phyloP scores from a whole-genome alignment of 2,113 vertebrate genomes.

The Gambusia affinis region DNA sequence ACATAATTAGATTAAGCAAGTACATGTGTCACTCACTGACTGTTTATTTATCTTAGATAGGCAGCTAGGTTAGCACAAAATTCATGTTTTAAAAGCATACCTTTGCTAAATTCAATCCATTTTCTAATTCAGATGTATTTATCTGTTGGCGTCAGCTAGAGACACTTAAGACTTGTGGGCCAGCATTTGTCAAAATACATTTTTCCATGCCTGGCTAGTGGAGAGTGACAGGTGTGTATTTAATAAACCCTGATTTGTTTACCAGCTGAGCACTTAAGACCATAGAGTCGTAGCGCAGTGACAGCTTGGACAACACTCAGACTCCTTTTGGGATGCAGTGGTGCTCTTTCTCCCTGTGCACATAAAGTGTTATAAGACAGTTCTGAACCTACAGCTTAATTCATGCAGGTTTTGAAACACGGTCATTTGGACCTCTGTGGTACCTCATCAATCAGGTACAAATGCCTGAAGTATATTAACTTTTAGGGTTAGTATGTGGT shows the following conservation, averaged over 20 bases:
- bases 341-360: constrained; percentile 31
- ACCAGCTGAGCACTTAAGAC: constrained; percentile 77
- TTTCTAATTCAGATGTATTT: constrained; percentile 82
- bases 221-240: constrained; percentile 83
- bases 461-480: constrained; percentile 15
- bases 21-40: constrained; percentile 84
- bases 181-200: constrained; percentile 92
- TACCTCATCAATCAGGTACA: constrained; percentile 13
- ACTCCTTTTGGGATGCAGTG: constrained; percentile 59
- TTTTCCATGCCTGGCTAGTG: constrained; percentile 77
- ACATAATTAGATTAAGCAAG: constrained; percentile 86
- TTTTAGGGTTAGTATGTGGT: neutral
- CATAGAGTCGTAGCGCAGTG: constrained; percentile 42
- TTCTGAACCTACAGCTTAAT: constrained; percentile 45
- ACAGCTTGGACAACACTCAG: constrained; percentile 63
- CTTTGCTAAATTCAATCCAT: constrained; percentile 79
- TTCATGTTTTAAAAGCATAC: constrained; percentile 80
- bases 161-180: constrained; percentile 81
- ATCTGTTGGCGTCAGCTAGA: constrained; percentile 83
- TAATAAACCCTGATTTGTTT: constrained; percentile 87
- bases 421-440: constrained; percentile 4
- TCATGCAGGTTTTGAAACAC: neutral
- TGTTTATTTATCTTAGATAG: constrained; percentile 93
- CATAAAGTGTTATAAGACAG: constrained; percentile 34
- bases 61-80: constrained; percentile 81